Base-by-base conservation (phyloP, 2,113 vertebrate species). In the Zosterops pallidus region DNA sequence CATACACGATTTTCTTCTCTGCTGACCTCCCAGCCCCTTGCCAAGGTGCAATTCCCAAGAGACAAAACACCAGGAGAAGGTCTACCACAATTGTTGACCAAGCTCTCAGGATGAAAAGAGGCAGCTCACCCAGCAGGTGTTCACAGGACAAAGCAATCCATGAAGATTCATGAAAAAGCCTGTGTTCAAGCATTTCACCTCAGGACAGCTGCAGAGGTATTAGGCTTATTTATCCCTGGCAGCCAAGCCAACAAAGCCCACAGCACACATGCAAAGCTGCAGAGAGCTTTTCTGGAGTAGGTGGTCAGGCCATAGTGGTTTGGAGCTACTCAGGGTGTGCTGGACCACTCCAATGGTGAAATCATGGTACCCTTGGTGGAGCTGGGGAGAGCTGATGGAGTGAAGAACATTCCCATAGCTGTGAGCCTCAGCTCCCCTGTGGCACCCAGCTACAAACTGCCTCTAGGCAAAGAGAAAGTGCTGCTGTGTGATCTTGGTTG, bases 311-410 rank as follows among this genome's bases (percentile, higher is more conserved):
- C 12, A 4, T 5, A 12, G 31, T 44, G 29, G 7, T 18, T 42
- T 71, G 52, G 13, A 42, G 29, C 16, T 71, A 18, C 16, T 75
- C 0, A 0, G 18, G 29, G 9, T 0, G 0, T 80, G 23, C 71
- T 86, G 57, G 35, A 15, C 19, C 2, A 2, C 10, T 24, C 35
- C 33, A 50, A 0, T 11, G 46, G n/a, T 39, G 35, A 37, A 82
- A 37, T 11, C 1, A 0, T 1, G 1, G 28, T 17, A 69, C 31
- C 19, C 14, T 1, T 2, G 3, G 46, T 57, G 60, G 55, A 82
- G 14, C 23, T 60, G 68, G 41, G 41, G 23, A 47, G 37, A 78
- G 22, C 52, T 79, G 83, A 4, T 56, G 67, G 37, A 49, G 20
- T 12, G n/a, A 35, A 55, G 42, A 49, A 21, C 5, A 3, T 28